phyloP scores from a whole-genome alignment of 2,888 invertebrate species.

The Agapostemon virescens region DNA sequence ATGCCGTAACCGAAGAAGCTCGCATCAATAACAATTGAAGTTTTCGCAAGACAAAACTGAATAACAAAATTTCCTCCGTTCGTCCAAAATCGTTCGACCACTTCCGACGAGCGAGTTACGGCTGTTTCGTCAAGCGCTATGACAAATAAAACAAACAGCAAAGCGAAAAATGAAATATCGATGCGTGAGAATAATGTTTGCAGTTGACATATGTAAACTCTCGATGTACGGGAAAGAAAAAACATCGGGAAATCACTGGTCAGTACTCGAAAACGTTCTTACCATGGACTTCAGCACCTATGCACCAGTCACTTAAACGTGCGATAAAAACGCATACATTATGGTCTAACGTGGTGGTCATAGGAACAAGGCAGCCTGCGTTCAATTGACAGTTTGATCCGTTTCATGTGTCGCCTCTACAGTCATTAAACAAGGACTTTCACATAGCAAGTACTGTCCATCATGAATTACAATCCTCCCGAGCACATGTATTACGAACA shows the following conservation, averaged over 20 bases:
- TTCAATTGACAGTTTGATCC: constrained; percentile 41
- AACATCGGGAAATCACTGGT: background rate
- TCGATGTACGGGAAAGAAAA: background rate
- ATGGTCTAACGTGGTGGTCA: constrained; percentile 32
- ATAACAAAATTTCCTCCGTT: background rate
- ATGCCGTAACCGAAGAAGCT: background rate
- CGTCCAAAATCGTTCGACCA: background rate
- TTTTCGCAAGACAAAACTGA: background rate
- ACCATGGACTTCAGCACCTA: constrained; percentile 29
- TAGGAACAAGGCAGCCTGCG: constrained; percentile 32
- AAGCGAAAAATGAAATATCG: background rate
- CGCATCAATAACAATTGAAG: background rate
- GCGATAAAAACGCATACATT: constrained; percentile 26
- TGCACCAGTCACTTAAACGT: constrained; percentile 26
- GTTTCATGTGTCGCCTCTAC: constrained; percentile 31
- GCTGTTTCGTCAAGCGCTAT: background rate
- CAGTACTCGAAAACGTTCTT: constrained; percentile 20
- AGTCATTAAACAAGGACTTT: constrained; percentile 48
- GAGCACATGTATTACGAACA: constrained; percentile 33
- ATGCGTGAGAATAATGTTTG: background rate
- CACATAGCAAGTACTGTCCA: constrained; percentile 21
- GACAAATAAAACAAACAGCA: background rate
- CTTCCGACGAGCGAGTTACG: background rate
- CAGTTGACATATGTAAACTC: background rate
- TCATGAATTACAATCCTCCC: constrained; percentile 21